phyloP scores from a whole-genome alignment of 2,113 vertebrate species.

The Alosa alosa region DNA sequence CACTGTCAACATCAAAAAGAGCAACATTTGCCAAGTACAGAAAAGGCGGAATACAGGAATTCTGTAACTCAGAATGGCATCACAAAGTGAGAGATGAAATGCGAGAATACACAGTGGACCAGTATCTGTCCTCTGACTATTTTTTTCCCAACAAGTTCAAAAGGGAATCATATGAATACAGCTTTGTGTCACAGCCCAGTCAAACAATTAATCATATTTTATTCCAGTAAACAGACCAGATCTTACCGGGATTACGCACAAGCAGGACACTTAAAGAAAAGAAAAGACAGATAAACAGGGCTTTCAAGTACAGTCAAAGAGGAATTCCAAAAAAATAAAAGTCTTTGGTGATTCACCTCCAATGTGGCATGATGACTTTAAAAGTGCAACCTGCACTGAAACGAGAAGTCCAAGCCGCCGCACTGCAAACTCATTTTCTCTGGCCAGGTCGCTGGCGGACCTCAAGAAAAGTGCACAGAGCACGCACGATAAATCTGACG shows the following conservation, averaged over 20 bases:
- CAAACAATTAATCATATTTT: slow-evolving; percentile 56
- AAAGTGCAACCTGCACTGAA: slow-evolving; percentile 72
- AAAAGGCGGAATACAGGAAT: slow-evolving; percentile 49
- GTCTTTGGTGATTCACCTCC: slow-evolving; percentile 58
- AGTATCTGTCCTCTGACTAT: background rate
- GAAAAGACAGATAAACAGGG: slow-evolving; percentile 45
- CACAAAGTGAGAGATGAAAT: slow-evolving; percentile 60
- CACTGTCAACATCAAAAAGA: slow-evolving; percentile 62
- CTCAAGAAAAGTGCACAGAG: slow-evolving; percentile 69
- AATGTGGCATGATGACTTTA: slow-evolving; percentile 70
- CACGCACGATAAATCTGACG: slow-evolving; percentile 80
- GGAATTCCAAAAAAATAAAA: slow-evolving; percentile 64
- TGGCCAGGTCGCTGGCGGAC: slow-evolving; percentile 69
- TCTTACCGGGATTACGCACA: slow-evolving; percentile 7
- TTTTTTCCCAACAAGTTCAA: slow-evolving; percentile 55
- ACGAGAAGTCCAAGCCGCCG: slow-evolving; percentile 61
- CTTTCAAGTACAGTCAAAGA: slow-evolving; percentile 42
- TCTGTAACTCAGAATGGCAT: slow-evolving; percentile 54
- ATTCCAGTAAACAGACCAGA: slow-evolving; percentile 48
- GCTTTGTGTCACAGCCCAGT: slow-evolving; percentile 60
- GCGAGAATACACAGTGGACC: slow-evolving; percentile 56
- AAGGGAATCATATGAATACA: slow-evolving; percentile 57
- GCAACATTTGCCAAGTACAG: slow-evolving; percentile 63
- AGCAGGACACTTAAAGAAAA: slow-evolving; percentile 37
- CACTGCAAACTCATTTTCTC: slow-evolving; percentile 69